Conservation (phyloP, 2,888 invertebrate species). For the Yponomeuta plumbellus region DNA sequence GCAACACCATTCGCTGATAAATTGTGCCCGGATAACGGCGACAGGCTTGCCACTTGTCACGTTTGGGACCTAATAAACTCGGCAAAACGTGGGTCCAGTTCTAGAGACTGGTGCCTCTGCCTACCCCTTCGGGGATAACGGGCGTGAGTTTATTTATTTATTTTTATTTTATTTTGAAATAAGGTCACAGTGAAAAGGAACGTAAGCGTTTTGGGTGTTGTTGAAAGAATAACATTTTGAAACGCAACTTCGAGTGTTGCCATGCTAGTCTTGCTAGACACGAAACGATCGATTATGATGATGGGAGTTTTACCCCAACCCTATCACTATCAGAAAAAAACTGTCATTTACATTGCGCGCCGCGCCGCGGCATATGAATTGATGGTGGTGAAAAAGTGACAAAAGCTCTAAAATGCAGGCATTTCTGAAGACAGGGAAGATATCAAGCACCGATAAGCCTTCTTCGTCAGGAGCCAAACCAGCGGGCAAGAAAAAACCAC, state of each 20-base stretch:
- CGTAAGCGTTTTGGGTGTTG: too few species aligned
- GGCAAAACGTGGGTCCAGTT: too few species aligned
- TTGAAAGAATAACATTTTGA: too few species aligned
- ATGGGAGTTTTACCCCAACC: background rate
- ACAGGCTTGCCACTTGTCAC: too few species aligned
- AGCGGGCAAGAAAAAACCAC: slow-evolving; percentile 59
- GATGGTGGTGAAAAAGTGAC: background rate
- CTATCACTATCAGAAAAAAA: background rate
- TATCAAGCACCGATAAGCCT: slow-evolving; percentile 68
- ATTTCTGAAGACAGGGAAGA: slow-evolving; percentile 88
- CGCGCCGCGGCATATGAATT: slow-evolving; percentile 12
- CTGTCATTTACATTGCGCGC: slow-evolving; percentile 34
- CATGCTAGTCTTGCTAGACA: background rate
- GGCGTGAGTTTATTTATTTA: too few species aligned
- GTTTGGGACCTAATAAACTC: too few species aligned
- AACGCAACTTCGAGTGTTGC: background rate
- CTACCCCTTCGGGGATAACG: too few species aligned
- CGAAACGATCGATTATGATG: background rate
- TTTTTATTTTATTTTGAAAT: too few species aligned
- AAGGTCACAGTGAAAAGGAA: too few species aligned
- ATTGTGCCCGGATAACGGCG: too few species aligned
- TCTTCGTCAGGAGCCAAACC: slow-evolving; percentile 56
- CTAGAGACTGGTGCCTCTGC: too few species aligned
- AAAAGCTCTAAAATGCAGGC: slow-evolving; percentile 79
- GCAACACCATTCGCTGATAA: too few species aligned